Base-by-base conservation (phyloP, 1,140 invertebrate genomes). In the Caerostris extrusa region DNA sequence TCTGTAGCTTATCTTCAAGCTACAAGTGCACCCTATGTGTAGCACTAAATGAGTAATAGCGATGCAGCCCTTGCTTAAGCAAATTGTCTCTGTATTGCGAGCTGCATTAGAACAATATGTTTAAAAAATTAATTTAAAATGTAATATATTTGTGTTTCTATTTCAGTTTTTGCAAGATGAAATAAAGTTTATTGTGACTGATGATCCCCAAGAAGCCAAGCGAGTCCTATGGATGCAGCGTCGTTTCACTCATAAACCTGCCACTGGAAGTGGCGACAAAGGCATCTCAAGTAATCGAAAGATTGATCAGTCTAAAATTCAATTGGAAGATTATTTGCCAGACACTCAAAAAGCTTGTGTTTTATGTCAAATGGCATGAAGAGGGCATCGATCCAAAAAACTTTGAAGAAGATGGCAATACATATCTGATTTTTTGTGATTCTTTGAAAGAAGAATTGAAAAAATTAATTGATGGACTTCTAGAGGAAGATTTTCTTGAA, bases 341-440 rank as follows among this genome's bases (percentile, higher is more conserved):
- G 97, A 97, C 88, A 97, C 97, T 93, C 97, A 97, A 95, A n/a
- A 97, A 97, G 14, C 96, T 97, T 10, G 96, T 97, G 34, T 96
- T 97, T 94, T 96, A 97, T 93, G 96, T 97, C 19, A 96, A 96
- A 91, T 97, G 97, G 96, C 95, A 96, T n/a, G 96, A 96, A 88
- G 96, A 96, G 56, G 97, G 97, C 3, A 94, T 97, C 56, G 96
- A 96, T 93, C 94, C 96, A 5, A 95, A 96, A 57, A 95, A 96
- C 88, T 88, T 93, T 86, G 96, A 97, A 64, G 97, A 97, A 94
- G 97, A 98, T 95, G 96, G 91, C 96, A 97, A 60, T 97, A 97
- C 95, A 95, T 97, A 61, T 96, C 97, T 58, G 96, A 97, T 81
- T 96, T n/a, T 97, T 55, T 96, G 96, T 53, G 96, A 95, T 83